These are phyloP conservation scores for Drosophila meridionalis DNA, from an alignment of 2,888 invertebrate species.

Conservation along the genomic window DNA sequence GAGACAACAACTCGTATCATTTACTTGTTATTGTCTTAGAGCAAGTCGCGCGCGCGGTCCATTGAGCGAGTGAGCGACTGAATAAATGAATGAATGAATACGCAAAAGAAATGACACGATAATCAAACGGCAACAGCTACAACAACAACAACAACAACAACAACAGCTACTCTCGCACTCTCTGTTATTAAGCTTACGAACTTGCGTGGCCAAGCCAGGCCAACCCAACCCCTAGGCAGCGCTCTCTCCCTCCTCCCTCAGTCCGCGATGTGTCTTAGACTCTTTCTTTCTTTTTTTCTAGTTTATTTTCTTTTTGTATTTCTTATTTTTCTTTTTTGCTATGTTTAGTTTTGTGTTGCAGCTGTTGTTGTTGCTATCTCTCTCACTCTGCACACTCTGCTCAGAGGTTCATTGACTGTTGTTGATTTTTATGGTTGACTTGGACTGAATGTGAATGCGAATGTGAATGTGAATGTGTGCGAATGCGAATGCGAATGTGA, in stretches of 20 bases:
- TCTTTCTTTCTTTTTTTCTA: conserved; percentile 23
- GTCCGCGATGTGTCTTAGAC: conserved; percentile 6
- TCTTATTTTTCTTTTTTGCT: conserved; percentile 25
- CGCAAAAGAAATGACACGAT: conserved; percentile 68
- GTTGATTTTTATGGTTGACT: conserved; percentile 72
- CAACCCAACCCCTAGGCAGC: background rate
- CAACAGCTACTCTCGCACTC: conserved; percentile 25
- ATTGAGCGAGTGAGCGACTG: conserved; percentile 48
- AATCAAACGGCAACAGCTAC: conserved; percentile 57
- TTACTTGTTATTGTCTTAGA: conserved; percentile 71
- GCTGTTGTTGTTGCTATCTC: conserved; percentile 13
- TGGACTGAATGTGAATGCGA: conserved; percentile 39
- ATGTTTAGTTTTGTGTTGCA: conserved; percentile 48
- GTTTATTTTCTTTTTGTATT: conserved; percentile 10
- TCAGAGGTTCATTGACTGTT: conserved; percentile 74
- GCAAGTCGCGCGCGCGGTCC: conserved; percentile 34
- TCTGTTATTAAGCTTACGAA: conserved; percentile 49
- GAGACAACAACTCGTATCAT: conserved; percentile 54
- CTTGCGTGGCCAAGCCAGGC: conserved; percentile 28
- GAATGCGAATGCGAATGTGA: conserved; percentile 11
- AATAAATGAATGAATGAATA: conserved; percentile 65
- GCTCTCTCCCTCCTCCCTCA: background rate
- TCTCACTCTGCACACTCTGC: conserved; percentile 27
- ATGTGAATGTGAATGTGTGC: conserved; percentile 4
- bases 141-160: background rate